Evolutionary conservation across 2,888 invertebrate genomes (phyloP).

Genomic region (Aleiodes alternator): DNA sequence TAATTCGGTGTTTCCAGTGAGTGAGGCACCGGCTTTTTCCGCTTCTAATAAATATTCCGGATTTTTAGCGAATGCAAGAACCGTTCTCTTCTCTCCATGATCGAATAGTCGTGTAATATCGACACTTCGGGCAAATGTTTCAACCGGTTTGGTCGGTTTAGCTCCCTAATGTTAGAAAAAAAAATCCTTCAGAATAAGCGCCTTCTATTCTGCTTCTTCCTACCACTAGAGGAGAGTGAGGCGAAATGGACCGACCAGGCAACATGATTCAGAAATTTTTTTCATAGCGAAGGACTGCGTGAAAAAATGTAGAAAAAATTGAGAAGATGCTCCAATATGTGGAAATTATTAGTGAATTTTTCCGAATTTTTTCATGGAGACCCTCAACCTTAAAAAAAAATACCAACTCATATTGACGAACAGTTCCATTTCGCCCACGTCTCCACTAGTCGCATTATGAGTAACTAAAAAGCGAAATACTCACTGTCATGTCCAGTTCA

Average conservation of each 20-base stretch:
- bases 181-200: background rate
- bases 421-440: background rate
- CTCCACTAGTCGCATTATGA: background rate
- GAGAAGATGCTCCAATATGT: no score
- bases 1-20: conserved; percentile 84
- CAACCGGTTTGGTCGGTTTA: conserved; percentile 81
- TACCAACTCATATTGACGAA: no score
- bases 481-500: conserved; percentile 87
- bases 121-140: conserved; percentile 82
- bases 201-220: no score
- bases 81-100: conserved; percentile 81
- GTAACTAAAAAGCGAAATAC: conserved; percentile 5
- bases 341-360: no score
- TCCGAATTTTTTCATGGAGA: no score
- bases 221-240: no score
- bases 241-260: no score
- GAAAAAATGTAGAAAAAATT: no score
- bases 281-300: no score
- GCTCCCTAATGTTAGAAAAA: conserved; percentile 53
- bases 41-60: conserved; percentile 79
- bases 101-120: conserved; percentile 83
- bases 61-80: conserved; percentile 87
- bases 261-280: no score
- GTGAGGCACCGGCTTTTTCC: conserved; percentile 83
- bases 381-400: no score